Base-by-base conservation (phyloP, 2,797 vertebrate species). In the Rachycentron canadum region DNA sequence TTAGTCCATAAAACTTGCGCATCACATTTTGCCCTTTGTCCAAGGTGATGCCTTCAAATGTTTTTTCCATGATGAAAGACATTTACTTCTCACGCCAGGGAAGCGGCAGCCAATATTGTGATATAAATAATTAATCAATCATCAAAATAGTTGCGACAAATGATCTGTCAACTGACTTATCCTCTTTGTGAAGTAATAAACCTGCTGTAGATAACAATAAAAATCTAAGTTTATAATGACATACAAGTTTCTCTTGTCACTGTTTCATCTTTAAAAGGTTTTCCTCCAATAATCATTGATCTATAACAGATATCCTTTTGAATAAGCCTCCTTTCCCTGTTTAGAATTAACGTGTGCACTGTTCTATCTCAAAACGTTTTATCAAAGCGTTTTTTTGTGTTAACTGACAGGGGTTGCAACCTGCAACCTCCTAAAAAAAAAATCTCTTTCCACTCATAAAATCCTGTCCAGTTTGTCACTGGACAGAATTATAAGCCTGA, bases 341-440 rank as follows among this genome's bases (percentile, higher is more conserved):
- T 49, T 6, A 55, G 45, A 69, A 40, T 60, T 38, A 57, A 60
- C 41, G 26, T 63, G 68, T 62, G 4, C 17, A 1, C 79, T 87
- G 84, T 55, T 55, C 81, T 83, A 66, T 68, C 38, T 87, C 84
- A 69, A 67, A n/a, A 65, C 63, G 23, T 11, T 75, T 69, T 73
- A 72, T 86, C 72, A 88, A 84, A 84, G 83, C 68, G 43, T 81
- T 82, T 57, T 70, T 69, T 34, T 74, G 61, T 21, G 50, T 68
- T 79, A 65, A 79, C 57, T 78, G 81, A 78, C 84, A 71, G 52
- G 12, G 61, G 61, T 8, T 21, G 69, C 47, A 75, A 82, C 70
- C 80, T 69, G 32, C 62, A 82, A 52, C 76, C 74, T 62, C 76
- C 17, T 41, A 45, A 58, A 30, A 28, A 30, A 30, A 57, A 36